Evolutionary conservation across 2,888 invertebrate species (phyloP), one percentile per base, ranked within the genome.

Genomic region (Sesamia inferens): DNA sequence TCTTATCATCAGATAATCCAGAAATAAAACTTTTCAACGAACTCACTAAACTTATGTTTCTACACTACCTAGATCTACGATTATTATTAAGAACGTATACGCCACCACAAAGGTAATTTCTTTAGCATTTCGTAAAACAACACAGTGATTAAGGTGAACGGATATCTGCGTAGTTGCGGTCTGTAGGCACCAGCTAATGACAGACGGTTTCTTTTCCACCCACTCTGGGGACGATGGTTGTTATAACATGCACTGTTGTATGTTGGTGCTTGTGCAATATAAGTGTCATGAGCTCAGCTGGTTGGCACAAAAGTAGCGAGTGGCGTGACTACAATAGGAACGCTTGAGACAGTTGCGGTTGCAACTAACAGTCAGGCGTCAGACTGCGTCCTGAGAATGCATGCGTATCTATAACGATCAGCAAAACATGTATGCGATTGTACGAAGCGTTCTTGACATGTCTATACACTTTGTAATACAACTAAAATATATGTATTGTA

Each of bases 91-190:
- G 75, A 82, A 74, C 70, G 54, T 31, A 31, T 69, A 68, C 74
- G 68, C 44, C 19, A 69, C 54, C n/a, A 62, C 67, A 55, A 59
- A 51, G 57, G 68, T 55, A 76, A 73, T 76, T 78, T 76, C 78
- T 68, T 59, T 57, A 68, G 55, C 48, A 73, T 85, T 85, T 74
- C 84, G 84, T 61, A 84, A 84, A 67, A 42, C 72, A 80, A 85
- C 64, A 59, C 79, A 19, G 69, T 69, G 57, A 85, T 86, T 87
- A 87, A 72, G 77, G 81, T 71, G 78, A 79, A 70, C 75, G 82
- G 79, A 76, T 73, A 80, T 64, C n/a, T 51, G 55, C 58, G 63
- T 59, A 44, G 78, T 75, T 85, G 85, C 74, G 78, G 76, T 79
- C 44, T 24, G 71, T 68, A 76, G 59, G 63, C 71, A 82, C 55